Percentiles rank a stretch among this genome's conserved stretches.
Conservation (phyloP, 2,888 invertebrate species). For the Drosophila pullipes region DNA sequence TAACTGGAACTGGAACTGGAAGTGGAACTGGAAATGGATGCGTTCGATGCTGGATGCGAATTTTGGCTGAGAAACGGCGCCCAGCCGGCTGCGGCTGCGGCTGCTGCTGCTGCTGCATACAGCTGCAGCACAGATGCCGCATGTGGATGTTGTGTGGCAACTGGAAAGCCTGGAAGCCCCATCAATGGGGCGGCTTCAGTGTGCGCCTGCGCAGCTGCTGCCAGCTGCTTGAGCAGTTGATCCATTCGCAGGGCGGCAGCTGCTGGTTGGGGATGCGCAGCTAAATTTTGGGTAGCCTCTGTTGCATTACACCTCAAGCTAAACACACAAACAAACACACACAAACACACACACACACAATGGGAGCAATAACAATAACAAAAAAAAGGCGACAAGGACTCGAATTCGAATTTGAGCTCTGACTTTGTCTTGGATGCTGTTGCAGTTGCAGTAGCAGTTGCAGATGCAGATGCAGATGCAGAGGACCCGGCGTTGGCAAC, state of each 20-base stretch:
- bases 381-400: conserved; percentile 7
- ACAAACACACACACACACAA: conserved; percentile 4
- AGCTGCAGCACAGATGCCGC: conserved; percentile 88
- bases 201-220: conserved; percentile 83
- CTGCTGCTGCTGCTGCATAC: conserved; percentile 88
- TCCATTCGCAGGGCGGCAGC: conserved; percentile 53
- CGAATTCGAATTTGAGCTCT: background rate
- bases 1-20: conserved; percentile 31
- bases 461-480: background rate
- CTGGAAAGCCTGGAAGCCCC: conserved; percentile 10
- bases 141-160: conserved; percentile 29
- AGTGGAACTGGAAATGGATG: conserved; percentile 6
- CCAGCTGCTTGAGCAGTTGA: conserved; percentile 87
- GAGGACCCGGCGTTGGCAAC: conserved; percentile 31
- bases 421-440: conserved; percentile 11
- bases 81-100: conserved; percentile 86
- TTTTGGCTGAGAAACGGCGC: conserved; percentile 87
- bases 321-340: background rate
- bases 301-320: conserved; percentile 40
- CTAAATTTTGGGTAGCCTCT: conserved; percentile 31
- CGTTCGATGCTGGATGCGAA: conserved; percentile 3
- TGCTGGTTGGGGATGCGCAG: conserved; percentile 17
- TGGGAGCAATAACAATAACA: conserved; percentile 8
- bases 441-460: background rate
- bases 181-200: conserved; percentile 20